phyloP scores from a whole-genome alignment of 2,888 invertebrate species.

The Phyto melanocephala region DNA sequence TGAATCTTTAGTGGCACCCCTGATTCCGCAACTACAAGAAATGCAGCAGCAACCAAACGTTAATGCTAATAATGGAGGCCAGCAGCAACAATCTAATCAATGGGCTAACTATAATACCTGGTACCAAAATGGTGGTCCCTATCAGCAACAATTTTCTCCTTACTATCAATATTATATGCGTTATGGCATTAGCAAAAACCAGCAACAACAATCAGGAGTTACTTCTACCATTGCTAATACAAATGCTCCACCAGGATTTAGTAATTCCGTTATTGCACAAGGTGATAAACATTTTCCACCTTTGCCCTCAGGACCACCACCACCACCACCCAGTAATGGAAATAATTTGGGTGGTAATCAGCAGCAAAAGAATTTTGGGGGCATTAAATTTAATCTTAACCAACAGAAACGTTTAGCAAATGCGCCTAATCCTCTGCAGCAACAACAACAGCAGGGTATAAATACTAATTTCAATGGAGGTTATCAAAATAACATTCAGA shows the following conservation, averaged over 20 bases:
- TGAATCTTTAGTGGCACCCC: conserved; percentile 72
- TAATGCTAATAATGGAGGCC: conserved; percentile 52
- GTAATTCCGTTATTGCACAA: conserved; percentile 75
- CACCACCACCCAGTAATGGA: conserved; percentile 75
- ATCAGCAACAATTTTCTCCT: conserved; percentile 74
- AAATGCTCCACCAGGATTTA: conserved; percentile 80
- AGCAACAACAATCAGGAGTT: conserved; percentile 66
- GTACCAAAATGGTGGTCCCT: conserved; percentile 70
- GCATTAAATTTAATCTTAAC: conserved; percentile 81
- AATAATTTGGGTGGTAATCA: conserved; percentile 64
- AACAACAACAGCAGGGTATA: conserved; percentile 64
- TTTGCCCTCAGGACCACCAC: conserved; percentile 81
- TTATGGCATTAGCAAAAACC: conserved; percentile 67
- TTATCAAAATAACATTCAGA: conserved; percentile 76
- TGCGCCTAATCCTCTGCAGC: conserved; percentile 75
- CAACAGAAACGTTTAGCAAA: conserved; percentile 77
- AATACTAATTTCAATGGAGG: conserved; percentile 69
- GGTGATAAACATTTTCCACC: conserved; percentile 79
- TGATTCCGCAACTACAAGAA: conserved; percentile 76
- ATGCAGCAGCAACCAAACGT: conserved; percentile 74
- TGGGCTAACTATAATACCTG: conserved; percentile 69
- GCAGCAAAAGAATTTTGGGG: conserved; percentile 78
- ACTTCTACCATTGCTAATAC: conserved; percentile 72
- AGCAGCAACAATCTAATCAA: conserved; percentile 67
- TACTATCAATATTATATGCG: conserved; percentile 77